These are phyloP conservation scores for Poecilia latipinna DNA, from an alignment of 2,113 vertebrate species.

Conservation along the genomic window DNA sequence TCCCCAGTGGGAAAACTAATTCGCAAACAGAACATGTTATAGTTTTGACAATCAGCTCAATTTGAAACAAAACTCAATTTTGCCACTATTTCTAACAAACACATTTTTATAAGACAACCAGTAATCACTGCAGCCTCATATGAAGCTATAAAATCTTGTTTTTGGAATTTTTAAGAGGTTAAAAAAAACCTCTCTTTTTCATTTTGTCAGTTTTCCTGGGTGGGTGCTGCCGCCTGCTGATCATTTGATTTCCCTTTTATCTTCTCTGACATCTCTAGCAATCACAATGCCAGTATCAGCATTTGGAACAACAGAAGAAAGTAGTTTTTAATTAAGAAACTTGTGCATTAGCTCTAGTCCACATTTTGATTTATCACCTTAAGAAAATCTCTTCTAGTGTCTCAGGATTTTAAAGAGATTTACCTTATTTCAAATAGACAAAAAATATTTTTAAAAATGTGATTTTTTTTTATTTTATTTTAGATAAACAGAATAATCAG, in stretches of 20 bases:
- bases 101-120: not conserved
- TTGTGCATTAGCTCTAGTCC: not conserved
- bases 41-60: not conserved
- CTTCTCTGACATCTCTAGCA: not conserved
- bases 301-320: not conserved
- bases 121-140: not conserved
- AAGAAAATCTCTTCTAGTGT: too few relatives aligned
- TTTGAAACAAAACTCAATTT: not conserved
- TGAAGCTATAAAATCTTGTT: not conserved
- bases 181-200: not conserved
- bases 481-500: too few relatives aligned
- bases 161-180: not conserved
- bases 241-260: not conserved
- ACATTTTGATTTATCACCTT: not conserved
- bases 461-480: not conserved
- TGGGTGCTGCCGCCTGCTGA: slow-evolving; percentile 76
- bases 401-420: not conserved
- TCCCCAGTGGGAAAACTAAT: not conserved
- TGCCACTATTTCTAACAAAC: not conserved
- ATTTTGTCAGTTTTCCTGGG: slow-evolving; percentile 51
- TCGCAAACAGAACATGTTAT: not conserved
- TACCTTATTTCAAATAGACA: not conserved
- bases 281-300: not conserved
- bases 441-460: not conserved
- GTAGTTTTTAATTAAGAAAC: not conserved